These are phyloP conservation scores for Drosophila persimilis DNA, from an alignment of 1,140 invertebrate species.

Conservation along the genomic window DNA sequence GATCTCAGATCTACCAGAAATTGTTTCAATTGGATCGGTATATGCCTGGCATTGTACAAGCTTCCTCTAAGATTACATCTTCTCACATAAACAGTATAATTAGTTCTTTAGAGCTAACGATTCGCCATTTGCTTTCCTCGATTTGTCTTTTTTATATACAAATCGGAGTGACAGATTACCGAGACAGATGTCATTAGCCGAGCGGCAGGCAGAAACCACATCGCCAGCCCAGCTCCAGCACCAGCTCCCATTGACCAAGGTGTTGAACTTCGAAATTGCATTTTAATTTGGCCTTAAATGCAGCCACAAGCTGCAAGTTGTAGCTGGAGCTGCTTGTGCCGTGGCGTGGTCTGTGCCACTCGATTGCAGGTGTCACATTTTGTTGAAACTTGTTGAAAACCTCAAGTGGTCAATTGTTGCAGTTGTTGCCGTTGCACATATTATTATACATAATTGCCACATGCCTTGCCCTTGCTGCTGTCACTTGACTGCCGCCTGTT, in stretches of 20 bases:
- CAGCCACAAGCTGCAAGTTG: constrained; percentile 9
- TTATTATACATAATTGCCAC: constrained; percentile 70
- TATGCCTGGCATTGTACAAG: too few relatives aligned
- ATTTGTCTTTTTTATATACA: constrained; percentile 2
- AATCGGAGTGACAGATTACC: constrained; percentile 21
- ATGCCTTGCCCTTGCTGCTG: constrained; percentile 62
- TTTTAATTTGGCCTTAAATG: constrained; percentile 67
- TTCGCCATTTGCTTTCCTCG: neutral
- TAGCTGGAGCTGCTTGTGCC: constrained; percentile 1
- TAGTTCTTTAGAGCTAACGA: constrained; percentile 9
- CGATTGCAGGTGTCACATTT: constrained; percentile 74
- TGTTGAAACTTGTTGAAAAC: constrained; percentile 69
- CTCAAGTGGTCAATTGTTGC: constrained; percentile 52
- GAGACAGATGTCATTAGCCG: constrained; percentile 32
- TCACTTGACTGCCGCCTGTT: constrained; percentile 59
- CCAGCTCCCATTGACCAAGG: constrained; percentile 57
- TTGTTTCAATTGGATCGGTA: too few relatives aligned
- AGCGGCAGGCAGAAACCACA: constrained; percentile 27
- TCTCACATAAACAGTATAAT: constrained; percentile 5
- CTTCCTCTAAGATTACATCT: neutral
- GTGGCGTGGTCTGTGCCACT: constrained; percentile 2
- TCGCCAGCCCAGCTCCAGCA: constrained; percentile 18
- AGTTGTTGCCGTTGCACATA: constrained; percentile 44
- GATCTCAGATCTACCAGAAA: too few relatives aligned
- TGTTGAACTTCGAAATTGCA: constrained; percentile 74